Percentiles rank a stretch among this genome's conserved stretches.
phyloP scores from a whole-genome alignment of 2,797 vertebrate genomes.

The Helostoma temminkii region DNA sequence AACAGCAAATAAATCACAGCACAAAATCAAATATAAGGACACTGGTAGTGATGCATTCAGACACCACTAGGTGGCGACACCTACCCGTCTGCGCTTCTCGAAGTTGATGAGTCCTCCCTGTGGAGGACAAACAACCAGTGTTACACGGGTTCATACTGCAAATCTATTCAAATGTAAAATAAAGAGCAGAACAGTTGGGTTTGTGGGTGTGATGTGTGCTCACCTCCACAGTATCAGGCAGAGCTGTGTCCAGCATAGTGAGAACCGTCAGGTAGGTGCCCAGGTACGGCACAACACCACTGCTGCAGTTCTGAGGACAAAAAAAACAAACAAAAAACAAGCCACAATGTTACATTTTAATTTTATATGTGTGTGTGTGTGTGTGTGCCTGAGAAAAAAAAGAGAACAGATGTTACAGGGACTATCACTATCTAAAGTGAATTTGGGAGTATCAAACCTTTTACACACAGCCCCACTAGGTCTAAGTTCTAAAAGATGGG shows the following conservation, averaged over 20 bases:
- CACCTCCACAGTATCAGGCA: slow-evolving; percentile 88
- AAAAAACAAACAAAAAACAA: slow-evolving; percentile 37
- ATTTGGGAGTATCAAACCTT: slow-evolving; percentile 39
- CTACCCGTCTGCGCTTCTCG: slow-evolving; percentile 91
- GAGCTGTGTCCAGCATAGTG: slow-evolving; percentile 92
- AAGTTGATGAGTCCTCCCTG: slow-evolving; percentile 92
- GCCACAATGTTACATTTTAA: neutral
- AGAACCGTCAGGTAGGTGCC: slow-evolving; percentile 92
- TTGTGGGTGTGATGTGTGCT: slow-evolving; percentile 10
- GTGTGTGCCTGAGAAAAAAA: neutral
- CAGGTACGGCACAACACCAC: slow-evolving; percentile 89
- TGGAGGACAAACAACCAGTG: slow-evolving; percentile 9
- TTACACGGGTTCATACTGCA: neutral
- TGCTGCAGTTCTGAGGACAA: slow-evolving; percentile 57
- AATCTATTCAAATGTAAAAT: neutral
- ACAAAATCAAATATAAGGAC: neutral
- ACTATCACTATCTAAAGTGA: slow-evolving; percentile 7
- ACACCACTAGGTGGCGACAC: slow-evolving; percentile 68
- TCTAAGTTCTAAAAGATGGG: slow-evolving; percentile 37
- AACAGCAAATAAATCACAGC: neutral
- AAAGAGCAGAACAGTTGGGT: neutral
- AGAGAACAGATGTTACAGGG: neutral
- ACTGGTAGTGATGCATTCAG: neutral
- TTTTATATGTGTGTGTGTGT: no score
- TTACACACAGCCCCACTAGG: neutral